Base-by-base conservation (phyloP, 2,797 vertebrate species). In the Uromys caudimaculatus region DNA sequence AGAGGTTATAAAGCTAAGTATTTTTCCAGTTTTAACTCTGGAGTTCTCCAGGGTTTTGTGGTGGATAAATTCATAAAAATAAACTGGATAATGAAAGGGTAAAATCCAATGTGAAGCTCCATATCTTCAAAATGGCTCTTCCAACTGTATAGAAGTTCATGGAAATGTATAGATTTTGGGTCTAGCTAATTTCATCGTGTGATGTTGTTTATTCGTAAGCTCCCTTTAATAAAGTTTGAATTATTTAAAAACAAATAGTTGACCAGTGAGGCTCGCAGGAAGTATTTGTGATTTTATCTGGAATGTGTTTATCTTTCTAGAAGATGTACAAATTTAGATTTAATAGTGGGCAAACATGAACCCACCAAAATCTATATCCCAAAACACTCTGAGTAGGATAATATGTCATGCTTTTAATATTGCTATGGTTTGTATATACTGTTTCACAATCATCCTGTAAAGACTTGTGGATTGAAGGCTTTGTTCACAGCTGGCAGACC, bases 321-420 rank as follows among this genome's bases (percentile, higher is more conserved):
- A 83, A 52, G 41, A 86, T 82, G 14, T 76, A 50, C 71, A 94
- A 24, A 88, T 54, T 83, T 83, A 94, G 16, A 87, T 94, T 38
- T 29, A 8, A 41, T 41, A 75, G 24, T 89, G n/a, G 21, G 44
- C 38, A 78, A 88, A 91, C 83, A 69, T 13, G 60, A 87, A 75
- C 62, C 69, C 87, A 77, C 12, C n/a, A n/a, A 58, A 94, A 62
- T 81, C 56, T 62, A 24, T 84, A 67, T n/a, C 14, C 47, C 41
- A 69, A 1, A 58, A 71, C 56, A 32, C 71, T 32, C 52, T 21
- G 52, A 88, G 73, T 32, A 84, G 84, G 58, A n/a, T 50, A 73
- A 69, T 16, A 10, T 47, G 44, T 54, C 71, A 73, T 62, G 60
- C 23, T 47, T 78, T 91, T 19, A 62, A 77, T 47, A 60, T 83